A percentile compares a stretch with the other conserved stretches of the same genome.
phyloP scores from a whole-genome alignment of 2,888 invertebrate genomes.

The Meta bourneti region DNA sequence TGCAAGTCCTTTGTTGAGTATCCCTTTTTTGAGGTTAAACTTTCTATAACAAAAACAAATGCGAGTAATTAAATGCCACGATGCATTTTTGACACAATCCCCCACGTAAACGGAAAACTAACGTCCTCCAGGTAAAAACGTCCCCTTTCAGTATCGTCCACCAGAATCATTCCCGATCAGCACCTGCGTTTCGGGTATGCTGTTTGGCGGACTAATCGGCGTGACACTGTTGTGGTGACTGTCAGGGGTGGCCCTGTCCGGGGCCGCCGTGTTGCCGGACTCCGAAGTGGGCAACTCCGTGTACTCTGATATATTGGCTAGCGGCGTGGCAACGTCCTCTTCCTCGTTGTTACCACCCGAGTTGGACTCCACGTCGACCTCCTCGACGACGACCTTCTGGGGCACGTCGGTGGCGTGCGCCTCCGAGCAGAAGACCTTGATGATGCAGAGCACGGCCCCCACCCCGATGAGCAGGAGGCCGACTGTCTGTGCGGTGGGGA shows the following conservation, averaged over 20 bases:
- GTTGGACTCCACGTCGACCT: conserved; percentile 45
- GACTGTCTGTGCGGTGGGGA: conserved; percentile 74
- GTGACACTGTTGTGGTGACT: conserved; percentile 64
- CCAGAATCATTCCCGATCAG: conserved; percentile 71
- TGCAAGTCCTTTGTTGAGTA: too few relatives aligned
- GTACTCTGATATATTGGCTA: conserved; percentile 69
- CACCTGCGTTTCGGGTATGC: conserved; percentile 76
- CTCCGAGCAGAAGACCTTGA: conserved; percentile 77
- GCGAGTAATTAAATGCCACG: too few relatives aligned
- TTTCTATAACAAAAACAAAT: too few relatives aligned
- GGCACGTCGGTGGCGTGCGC: conserved; percentile 64
- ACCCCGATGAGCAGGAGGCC: conserved; percentile 77
- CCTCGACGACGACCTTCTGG: conserved; percentile 56
- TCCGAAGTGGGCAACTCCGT: conserved; percentile 55
- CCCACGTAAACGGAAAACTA: too few relatives aligned
- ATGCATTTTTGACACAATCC: too few relatives aligned
- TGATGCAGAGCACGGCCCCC: conserved; percentile 77
- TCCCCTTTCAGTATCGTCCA: conserved; percentile 33
- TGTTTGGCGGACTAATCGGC: conserved; percentile 75
- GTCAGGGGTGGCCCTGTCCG: not conserved
- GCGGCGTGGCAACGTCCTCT: conserved; percentile 48
- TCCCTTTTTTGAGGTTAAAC: too few relatives aligned
- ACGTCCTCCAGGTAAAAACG: too few relatives aligned
- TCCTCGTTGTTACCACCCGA: not conserved
- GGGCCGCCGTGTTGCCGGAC: conserved; percentile 6